A percentile compares a stretch with the other conserved stretches of the same genome.
Conservation (phyloP, 2,797 vertebrate genomes). For the Poecilia velifera region DNA sequence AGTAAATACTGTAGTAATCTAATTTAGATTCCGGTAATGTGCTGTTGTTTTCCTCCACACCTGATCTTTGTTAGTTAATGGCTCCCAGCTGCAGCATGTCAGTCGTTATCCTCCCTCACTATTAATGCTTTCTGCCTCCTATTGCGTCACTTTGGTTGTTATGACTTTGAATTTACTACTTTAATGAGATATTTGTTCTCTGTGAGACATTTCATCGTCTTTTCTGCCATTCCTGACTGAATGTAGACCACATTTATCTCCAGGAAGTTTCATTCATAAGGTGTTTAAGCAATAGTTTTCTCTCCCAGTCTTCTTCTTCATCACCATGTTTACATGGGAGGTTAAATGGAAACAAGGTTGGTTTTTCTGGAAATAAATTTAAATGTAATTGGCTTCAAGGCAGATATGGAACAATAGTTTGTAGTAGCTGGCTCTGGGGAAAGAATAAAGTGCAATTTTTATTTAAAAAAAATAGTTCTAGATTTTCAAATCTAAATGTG, state of each 20-base stretch:
- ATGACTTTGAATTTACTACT: background rate
- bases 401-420: background rate
- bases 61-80: background rate
- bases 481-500: background rate
- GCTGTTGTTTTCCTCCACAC: background rate
- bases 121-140: background rate
- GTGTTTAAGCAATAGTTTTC: background rate
- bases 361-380: background rate
- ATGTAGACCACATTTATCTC: background rate
- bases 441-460: background rate
- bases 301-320: background rate
- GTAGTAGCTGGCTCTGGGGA: background rate
- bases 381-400: background rate
- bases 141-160: background rate
- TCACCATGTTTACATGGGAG: background rate
- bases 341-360: background rate
- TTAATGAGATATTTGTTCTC: background rate
- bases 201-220: background rate
- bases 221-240: background rate
- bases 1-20: background rate
- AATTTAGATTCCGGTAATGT: background rate
- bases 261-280: background rate
- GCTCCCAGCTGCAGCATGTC: background rate
- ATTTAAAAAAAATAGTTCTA: background rate
- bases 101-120: background rate